phyloP scores from a whole-genome alignment of 2,797 vertebrate genomes.

The Vireo griseus region DNA sequence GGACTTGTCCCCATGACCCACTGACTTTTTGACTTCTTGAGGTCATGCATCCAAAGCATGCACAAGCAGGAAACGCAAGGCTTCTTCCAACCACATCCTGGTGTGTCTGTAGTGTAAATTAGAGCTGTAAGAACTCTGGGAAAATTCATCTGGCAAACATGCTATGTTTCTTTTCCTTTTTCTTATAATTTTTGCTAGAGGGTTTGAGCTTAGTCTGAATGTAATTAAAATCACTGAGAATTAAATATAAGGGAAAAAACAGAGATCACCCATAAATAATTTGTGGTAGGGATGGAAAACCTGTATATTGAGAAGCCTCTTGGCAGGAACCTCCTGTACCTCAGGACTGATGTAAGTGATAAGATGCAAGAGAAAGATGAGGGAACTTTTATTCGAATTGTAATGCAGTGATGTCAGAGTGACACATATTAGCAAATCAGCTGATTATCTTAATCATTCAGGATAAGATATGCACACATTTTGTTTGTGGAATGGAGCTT shows the following conservation, averaged over 20 bases:
- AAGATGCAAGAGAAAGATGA: neutral
- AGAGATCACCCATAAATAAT: neutral
- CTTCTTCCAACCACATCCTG: conserved; percentile 68
- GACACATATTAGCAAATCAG: neutral
- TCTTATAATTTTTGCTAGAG: conserved; percentile 19
- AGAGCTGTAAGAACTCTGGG: conserved; percentile 61
- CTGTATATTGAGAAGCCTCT: neutral
- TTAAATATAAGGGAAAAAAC: neutral
- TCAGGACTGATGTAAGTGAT: neutral
- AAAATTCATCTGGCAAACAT: conserved; percentile 64
- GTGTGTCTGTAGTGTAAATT: conserved; percentile 62
- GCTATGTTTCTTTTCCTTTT: conserved; percentile 31
- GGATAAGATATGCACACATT: neutral
- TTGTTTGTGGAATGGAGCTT: neutral
- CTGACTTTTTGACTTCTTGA: conserved; percentile 64
- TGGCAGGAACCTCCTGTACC: neutral
- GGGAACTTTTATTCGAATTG: neutral
- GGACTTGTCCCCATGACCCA: conserved; percentile 51
- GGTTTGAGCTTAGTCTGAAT: neutral
- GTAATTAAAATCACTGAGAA: conserved; percentile 25
- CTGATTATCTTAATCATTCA: neutral
- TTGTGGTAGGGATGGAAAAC: neutral
- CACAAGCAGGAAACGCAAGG: conserved; percentile 65
- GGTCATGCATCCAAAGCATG: conserved; percentile 61
- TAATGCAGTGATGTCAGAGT: neutral